A percentile compares a stretch with the other conserved stretches of the same genome.
phyloP scores from a whole-genome alignment of 2,888 invertebrate genomes.

The Standfussiana lucernea region DNA sequence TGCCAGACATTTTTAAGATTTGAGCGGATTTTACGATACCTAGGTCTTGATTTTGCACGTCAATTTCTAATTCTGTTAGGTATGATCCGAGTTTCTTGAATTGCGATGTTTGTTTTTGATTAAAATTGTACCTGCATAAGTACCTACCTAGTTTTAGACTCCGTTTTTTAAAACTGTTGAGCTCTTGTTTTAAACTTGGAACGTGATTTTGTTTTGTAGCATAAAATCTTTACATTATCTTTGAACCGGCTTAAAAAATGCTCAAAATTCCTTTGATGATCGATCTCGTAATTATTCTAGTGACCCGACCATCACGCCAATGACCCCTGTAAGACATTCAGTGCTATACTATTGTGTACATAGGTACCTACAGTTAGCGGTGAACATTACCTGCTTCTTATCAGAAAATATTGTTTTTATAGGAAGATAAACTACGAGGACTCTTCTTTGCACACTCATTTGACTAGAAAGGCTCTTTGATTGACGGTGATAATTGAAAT shows the following conservation, averaged over 20 bases:
- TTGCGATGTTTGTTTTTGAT: constrained; percentile 5
- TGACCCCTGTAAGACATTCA: neutral
- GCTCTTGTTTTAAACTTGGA: neutral
- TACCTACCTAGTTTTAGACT: neutral
- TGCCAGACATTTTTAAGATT: constrained; percentile 30
- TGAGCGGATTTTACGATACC: constrained; percentile 27
- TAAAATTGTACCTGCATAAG: neutral
- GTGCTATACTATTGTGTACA: neutral
- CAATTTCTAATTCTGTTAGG: constrained; percentile 14
- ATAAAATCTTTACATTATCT: neutral
- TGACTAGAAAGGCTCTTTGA: neutral
- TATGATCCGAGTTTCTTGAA: neutral
- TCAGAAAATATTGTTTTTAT: neutral
- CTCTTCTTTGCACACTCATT: neutral
- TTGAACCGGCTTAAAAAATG: neutral
- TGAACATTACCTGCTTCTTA: neutral
- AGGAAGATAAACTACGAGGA: neutral
- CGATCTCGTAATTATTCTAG: neutral
- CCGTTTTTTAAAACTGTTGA: neutral
- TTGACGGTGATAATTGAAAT: neutral
- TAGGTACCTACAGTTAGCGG: neutral
- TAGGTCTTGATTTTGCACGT: constrained; percentile 16
- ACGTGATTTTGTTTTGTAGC: neutral
- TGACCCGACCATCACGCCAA: neutral
- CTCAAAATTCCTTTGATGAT: neutral